Conservation (phyloP, 2,888 invertebrate species). For the Siphlonurus alternatus region DNA sequence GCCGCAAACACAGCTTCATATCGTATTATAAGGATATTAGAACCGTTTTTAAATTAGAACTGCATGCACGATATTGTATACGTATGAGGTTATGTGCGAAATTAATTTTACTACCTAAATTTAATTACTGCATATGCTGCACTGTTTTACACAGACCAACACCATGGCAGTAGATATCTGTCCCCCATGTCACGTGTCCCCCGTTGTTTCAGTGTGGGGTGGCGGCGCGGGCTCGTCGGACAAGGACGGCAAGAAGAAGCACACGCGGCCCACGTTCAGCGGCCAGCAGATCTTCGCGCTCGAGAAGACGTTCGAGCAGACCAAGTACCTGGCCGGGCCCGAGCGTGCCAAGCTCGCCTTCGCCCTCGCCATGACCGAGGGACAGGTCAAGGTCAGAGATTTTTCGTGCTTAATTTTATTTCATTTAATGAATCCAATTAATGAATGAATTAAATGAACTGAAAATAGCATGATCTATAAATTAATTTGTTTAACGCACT, state of each 20-base stretch:
- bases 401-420: neutral
- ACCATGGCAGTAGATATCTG: no score
- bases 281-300: constrained; percentile 99
- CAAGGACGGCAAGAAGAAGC: constrained; percentile 93
- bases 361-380: constrained; percentile 98
- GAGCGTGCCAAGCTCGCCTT: constrained; percentile 97
- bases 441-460: neutral
- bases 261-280: constrained; percentile 97
- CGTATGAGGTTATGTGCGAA: no score
- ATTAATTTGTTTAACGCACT: neutral
- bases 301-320: constrained; percentile 99
- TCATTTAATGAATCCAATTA: neutral
- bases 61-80: no score
- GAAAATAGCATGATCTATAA: neutral
- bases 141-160: no score
- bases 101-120: no score
- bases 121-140: no score
- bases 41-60: no score
- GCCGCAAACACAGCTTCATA: no score
- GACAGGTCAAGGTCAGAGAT: constrained; percentile 90
- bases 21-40: no score
- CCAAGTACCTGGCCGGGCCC: constrained; percentile 97
- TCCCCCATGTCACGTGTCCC: no score
- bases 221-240: constrained; percentile 31
- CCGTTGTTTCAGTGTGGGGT: no score